Evolutionary conservation across 2,888 invertebrate genomes (phyloP).

Genomic region (Carpatolechia fugitivella): DNA sequence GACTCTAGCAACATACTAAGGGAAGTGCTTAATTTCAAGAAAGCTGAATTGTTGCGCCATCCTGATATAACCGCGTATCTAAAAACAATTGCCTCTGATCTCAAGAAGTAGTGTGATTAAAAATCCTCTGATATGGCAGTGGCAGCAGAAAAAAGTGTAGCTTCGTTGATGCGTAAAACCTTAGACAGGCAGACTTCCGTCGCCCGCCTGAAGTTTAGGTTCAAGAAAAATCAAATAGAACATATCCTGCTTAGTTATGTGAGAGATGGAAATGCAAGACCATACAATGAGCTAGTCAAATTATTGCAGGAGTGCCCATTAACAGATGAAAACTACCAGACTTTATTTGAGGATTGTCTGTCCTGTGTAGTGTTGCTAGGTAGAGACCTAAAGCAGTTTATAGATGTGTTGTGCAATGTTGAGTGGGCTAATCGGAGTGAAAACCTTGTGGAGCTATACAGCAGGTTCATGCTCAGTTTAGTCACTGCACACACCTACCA

Average conservation of each 20-base stretch:
- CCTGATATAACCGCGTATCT: conserved; percentile 69
- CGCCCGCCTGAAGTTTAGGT: conserved; percentile 59
- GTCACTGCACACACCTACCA: conserved; percentile 73
- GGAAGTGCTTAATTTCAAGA: conserved; percentile 71
- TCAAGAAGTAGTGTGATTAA: conserved; percentile 50
- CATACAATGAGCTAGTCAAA: conserved; percentile 70
- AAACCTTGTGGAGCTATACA: conserved; percentile 52
- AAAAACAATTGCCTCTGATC: conserved; percentile 60
- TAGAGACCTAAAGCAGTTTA: conserved; percentile 56
- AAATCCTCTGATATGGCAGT: conserved; percentile 50
- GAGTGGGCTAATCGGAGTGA: conserved; percentile 59
- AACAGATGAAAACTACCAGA: conserved; percentile 62
- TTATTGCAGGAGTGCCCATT: conserved; percentile 62
- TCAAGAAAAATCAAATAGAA: conserved; percentile 67
- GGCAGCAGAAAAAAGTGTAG: conserved; percentile 58
- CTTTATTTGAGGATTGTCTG: conserved; percentile 62
- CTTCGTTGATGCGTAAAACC: conserved; percentile 67
- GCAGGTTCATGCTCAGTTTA: conserved; percentile 55
- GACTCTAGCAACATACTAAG: conserved; percentile 65
- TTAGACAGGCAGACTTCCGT: conserved; percentile 60
- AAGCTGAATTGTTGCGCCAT: conserved; percentile 65
- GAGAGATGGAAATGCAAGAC: conserved; percentile 51
- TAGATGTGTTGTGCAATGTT: conserved; percentile 57
- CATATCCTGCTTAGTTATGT: conserved; percentile 60
- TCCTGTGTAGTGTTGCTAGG: conserved; percentile 62